phyloP scores from a whole-genome alignment of 2,797 vertebrate species.

The Sebastes glaucus region DNA sequence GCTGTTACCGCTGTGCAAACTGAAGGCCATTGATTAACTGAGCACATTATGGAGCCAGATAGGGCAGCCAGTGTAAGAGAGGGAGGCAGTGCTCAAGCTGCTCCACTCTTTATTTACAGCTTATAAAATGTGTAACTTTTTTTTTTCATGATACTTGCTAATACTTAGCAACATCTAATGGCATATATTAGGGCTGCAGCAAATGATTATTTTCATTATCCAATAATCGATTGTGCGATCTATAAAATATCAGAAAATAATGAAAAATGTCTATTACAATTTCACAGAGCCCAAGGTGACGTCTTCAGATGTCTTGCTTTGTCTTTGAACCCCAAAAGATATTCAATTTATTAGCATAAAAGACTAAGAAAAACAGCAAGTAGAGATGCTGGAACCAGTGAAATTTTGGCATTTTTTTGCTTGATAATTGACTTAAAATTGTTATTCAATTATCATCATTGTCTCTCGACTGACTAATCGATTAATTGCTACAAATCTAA shows the following conservation, averaged over 20 bases:
- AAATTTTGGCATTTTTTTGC: not conserved
- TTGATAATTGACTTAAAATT: not conserved
- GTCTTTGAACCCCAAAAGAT: not conserved
- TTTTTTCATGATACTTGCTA: not conserved
- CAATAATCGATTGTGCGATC: not conserved
- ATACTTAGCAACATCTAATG: not conserved
- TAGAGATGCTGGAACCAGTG: not conserved
- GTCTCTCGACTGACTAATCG: fast-evolving
- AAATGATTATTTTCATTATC: not conserved
- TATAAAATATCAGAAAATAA: not conserved
- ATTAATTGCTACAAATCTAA: not conserved
- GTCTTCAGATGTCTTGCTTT: not conserved
- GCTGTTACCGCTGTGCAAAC: slow-evolving; percentile 25
- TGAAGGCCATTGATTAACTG: slow-evolving; percentile 1
- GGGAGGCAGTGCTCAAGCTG: not conserved
- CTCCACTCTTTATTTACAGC: not conserved
- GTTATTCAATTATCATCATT: not conserved
- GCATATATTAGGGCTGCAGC: not conserved
- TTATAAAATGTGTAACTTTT: not conserved
- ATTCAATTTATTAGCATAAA: not conserved
- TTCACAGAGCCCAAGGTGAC: not conserved
- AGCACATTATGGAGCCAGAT: slow-evolving; percentile 13
- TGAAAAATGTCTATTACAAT: not conserved
- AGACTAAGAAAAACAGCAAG: not conserved
- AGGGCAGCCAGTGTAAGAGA: not conserved